Percentiles rank a stretch among this genome's conserved stretches.
These are phyloP conservation scores for Chrysopa pallens DNA, from an alignment of 1,140 invertebrate species.

Conservation along the genomic window DNA sequence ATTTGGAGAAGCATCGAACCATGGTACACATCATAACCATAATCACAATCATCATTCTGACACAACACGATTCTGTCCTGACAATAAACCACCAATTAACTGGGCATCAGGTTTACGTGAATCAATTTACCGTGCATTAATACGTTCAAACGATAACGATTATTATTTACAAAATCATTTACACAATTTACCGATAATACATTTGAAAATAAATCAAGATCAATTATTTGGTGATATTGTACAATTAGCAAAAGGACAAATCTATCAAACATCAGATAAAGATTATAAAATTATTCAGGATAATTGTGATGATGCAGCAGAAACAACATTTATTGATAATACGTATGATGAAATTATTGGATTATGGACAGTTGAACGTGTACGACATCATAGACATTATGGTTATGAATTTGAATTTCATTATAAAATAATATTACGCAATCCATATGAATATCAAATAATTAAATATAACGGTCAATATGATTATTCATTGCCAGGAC, in stretches of 20 bases:
- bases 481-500: conserved; percentile 17
- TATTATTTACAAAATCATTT: conserved; percentile 29
- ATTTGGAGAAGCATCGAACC: no score
- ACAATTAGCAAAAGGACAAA: conserved; percentile 34
- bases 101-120: conserved; percentile 22
- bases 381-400: conserved; percentile 34
- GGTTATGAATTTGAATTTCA: conserved; percentile 37
- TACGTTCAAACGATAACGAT: conserved; percentile 26
- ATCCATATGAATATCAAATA: conserved; percentile 9
- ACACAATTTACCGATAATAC: conserved; percentile 30
- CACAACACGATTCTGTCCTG: not conserved
- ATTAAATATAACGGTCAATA: conserved; percentile 11
- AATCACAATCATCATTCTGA: not conserved
- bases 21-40: not conserved
- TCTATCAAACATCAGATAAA: conserved; percentile 27
- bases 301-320: conserved; percentile 19
- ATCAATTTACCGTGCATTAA: conserved; percentile 19
- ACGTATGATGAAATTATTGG: conserved; percentile 25
- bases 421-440: conserved; percentile 36
- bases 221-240: conserved; percentile 36
- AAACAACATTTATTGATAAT: conserved; percentile 3
- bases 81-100: conserved; percentile 8
- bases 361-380: conserved; percentile 40
- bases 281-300: conserved; percentile 26
- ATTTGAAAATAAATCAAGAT: conserved; percentile 20